A percentile compares a stretch with the other conserved stretches of the same genome.
Evolutionary conservation across 1,140 invertebrate species (phyloP).

Genomic region (Oryzaephilus surinamensis): DNA sequence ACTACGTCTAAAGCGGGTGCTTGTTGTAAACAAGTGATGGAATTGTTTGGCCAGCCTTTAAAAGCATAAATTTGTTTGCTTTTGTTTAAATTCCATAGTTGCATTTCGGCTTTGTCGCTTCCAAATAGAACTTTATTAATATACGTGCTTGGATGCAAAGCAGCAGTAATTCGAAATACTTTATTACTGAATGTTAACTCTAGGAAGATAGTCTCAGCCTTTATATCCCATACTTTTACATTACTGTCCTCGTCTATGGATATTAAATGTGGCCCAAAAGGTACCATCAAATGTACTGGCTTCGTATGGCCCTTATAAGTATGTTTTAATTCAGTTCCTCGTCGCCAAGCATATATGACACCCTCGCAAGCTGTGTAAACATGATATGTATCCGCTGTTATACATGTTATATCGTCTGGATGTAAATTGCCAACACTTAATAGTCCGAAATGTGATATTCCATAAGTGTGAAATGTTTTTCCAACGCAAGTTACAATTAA

Average conservation of each 20-base stretch:
- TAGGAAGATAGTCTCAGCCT: constrained; percentile 53
- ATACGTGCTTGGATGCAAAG: constrained; percentile 86
- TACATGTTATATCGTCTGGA: constrained; percentile 68
- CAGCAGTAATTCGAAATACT: constrained; percentile 62
- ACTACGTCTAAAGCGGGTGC: constrained; percentile 85
- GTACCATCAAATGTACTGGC: constrained; percentile 67
- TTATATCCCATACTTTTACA: constrained; percentile 77
- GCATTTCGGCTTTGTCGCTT: constrained; percentile 75
- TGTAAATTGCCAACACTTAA: constrained; percentile 74
- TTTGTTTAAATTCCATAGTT: constrained; percentile 84
- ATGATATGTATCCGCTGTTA: constrained; percentile 68
- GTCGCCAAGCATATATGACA: constrained; percentile 74
- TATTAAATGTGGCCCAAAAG: constrained; percentile 78
- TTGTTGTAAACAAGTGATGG: constrained; percentile 63
- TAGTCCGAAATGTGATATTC: constrained; percentile 69
- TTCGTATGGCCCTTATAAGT: constrained; percentile 66
- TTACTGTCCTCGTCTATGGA: constrained; percentile 71
- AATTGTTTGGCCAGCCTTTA: constrained; percentile 60
- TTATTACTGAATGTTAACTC: constrained; percentile 62
- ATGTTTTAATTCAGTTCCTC: constrained; percentile 77
- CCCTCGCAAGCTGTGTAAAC: constrained; percentile 76
- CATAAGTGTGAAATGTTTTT: constrained; percentile 85
- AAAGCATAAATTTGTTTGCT: constrained; percentile 73
- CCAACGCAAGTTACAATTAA: constrained; percentile 83
- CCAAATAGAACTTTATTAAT: constrained; percentile 91